These are phyloP conservation scores for Melanocharis versteri DNA, from an alignment of 2,113 vertebrate species.

Conservation along the genomic window DNA sequence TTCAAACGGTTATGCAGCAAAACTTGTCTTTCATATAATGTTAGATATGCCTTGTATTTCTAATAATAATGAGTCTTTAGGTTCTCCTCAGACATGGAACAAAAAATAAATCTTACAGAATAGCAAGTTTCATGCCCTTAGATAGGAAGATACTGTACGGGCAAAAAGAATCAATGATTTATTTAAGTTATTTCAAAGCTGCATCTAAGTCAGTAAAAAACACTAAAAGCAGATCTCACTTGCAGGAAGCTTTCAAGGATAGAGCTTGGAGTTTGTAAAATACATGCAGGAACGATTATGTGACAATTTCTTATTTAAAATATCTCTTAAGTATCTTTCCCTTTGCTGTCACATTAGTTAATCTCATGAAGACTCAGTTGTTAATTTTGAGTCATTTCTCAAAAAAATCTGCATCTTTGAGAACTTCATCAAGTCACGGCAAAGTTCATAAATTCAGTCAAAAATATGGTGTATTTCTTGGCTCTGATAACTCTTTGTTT, in stretches of 20 bases:
- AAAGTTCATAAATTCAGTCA: not conserved
- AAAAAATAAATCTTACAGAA: not conserved
- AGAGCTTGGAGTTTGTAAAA: not conserved
- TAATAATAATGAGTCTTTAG: not conserved
- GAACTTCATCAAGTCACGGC: not conserved
- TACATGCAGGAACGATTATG: not conserved
- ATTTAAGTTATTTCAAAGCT: not conserved
- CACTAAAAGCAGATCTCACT: not conserved
- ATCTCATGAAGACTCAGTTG: not conserved
- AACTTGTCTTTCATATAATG: not conserved
- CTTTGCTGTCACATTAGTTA: not conserved
- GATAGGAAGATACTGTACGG: not conserved
- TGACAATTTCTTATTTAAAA: not conserved
- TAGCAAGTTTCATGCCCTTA: not conserved
- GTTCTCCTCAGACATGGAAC: not conserved
- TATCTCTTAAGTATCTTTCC: not conserved
- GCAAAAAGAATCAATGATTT: not conserved
- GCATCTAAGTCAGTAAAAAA: not conserved
- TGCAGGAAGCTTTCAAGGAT: not conserved
- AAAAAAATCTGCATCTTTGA: not conserved
- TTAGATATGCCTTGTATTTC: not conserved
- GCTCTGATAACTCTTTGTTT: not conserved
- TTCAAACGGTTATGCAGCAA: not conserved
- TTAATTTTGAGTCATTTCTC: not conserved
- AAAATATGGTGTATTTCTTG: not conserved